Evolutionary conservation across 1,140 invertebrate species (phyloP).

Genomic region (Lasioglossum albipes): DNA sequence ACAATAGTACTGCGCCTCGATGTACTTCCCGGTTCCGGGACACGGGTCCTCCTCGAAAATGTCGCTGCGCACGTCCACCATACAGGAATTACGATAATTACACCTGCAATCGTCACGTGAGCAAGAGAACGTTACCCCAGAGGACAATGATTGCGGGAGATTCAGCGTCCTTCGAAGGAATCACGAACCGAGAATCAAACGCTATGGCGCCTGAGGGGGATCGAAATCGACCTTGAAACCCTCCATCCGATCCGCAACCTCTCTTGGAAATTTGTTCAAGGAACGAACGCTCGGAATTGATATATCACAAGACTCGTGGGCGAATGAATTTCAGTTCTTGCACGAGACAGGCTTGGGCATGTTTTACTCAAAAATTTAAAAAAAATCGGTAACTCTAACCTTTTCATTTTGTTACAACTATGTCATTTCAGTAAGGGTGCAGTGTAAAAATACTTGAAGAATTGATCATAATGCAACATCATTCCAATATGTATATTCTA

Average conservation of each 20-base stretch:
- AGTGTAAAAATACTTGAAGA: too few species aligned
- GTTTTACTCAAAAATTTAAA: too few species aligned
- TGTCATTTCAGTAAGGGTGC: too few species aligned
- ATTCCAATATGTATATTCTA: too few species aligned
- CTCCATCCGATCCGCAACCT: not conserved
- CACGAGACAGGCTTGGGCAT: too few species aligned
- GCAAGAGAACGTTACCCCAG: conserved; percentile 59
- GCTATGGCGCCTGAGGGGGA: not conserved
- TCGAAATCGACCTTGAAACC: conserved; percentile 4
- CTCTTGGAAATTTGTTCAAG: not conserved
- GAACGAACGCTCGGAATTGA: too few species aligned
- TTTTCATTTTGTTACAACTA: too few species aligned
- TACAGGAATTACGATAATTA: conserved; percentile 76
- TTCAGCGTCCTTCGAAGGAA: conserved; percentile 34
- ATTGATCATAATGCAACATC: too few species aligned
- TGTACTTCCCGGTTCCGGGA: conserved; percentile 83
- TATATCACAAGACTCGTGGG: too few species aligned
- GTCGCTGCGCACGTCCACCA: conserved; percentile 77
- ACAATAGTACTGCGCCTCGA: conserved; percentile 83
- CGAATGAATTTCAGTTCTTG: too few species aligned
- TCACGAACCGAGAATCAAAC: conserved; percentile 56
- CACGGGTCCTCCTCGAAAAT: conserved; percentile 83
- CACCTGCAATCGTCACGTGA: conserved; percentile 75
- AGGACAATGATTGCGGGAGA: conserved; percentile 33
- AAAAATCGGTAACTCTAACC: too few species aligned